Evolutionary conservation across 2,888 invertebrate species (phyloP).

Genomic region (Chymomyza procnemis): DNA sequence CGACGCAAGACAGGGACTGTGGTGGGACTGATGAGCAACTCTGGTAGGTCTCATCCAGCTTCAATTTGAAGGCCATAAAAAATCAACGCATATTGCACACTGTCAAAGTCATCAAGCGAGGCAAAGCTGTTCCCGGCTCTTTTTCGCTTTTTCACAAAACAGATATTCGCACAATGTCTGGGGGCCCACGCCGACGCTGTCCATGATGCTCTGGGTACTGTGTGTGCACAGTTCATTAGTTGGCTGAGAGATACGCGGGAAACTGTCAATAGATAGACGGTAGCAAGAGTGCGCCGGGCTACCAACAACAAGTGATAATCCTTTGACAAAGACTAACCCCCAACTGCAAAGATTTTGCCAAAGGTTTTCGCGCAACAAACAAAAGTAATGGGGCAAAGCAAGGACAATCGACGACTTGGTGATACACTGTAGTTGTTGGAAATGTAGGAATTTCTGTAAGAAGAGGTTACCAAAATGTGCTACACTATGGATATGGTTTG

Average conservation of each 20-base stretch:
- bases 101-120: slow-evolving; percentile 66
- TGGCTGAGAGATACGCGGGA: neutral
- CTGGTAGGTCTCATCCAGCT: slow-evolving; percentile 32
- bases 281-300: neutral
- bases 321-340: slow-evolving; percentile 58
- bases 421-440: too few species aligned
- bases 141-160: too few species aligned
- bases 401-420: too few species aligned
- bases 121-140: slow-evolving; percentile 7
- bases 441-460: too few species aligned
- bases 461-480: too few species aligned
- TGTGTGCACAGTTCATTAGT: slow-evolving; percentile 42
- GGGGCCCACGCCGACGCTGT: neutral
- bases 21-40: slow-evolving; percentile 10
- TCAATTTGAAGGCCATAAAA: slow-evolving; percentile 76
- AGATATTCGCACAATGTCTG: neutral
- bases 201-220: neutral
- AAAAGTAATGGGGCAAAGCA: slow-evolving; percentile 29
- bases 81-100: slow-evolving; percentile 77
- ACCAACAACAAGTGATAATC: slow-evolving; percentile 63
- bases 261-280: slow-evolving; percentile 1
- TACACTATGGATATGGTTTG: too few species aligned
- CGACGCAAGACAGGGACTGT: neutral
- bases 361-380: slow-evolving; percentile 46
- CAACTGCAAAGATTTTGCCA: slow-evolving; percentile 53